Percentiles rank a stretch among this genome's conserved stretches.
Evolutionary conservation across 2,888 invertebrate genomes (phyloP).

Genomic region (Eucera pruinosa): DNA sequence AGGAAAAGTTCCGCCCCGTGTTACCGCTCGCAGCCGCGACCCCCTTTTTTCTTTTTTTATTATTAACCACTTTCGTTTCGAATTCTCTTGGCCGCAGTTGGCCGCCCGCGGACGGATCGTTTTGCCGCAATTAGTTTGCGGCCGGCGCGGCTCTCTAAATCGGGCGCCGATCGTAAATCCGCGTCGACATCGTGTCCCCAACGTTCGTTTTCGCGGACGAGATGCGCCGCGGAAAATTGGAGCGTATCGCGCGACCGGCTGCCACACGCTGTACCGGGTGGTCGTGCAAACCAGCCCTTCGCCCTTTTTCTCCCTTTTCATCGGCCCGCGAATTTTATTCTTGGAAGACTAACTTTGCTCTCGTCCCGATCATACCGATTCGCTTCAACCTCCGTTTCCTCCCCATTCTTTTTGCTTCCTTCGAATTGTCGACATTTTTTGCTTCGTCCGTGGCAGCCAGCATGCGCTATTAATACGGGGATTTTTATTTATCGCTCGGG

Average conservation of each 20-base stretch:
- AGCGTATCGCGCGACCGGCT: conserved; percentile 66
- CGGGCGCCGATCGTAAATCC: conserved; percentile 77
- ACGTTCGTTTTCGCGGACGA: too few species aligned
- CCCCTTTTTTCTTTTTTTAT: conserved; percentile 9
- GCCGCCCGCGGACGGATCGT: conserved; percentile 63
- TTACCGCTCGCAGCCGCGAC: background rate
- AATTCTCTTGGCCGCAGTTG: conserved; percentile 14
- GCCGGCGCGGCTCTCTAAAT: conserved; percentile 70
- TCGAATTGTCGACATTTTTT: conserved; percentile 21
- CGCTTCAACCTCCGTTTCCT: too few species aligned
- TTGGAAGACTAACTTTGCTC: conserved; percentile 22
- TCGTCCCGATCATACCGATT: conserved; percentile 10
- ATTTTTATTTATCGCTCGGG: conserved; percentile 31
- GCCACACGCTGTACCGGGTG: conserved; percentile 68
- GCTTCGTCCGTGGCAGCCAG: background rate
- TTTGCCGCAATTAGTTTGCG: conserved; percentile 77
- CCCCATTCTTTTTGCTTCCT: background rate
- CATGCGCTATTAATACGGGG: conserved; percentile 24
- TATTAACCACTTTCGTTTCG: conserved; percentile 32
- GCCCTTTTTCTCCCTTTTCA: conserved; percentile 1
- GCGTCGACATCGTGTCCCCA: conserved; percentile 71
- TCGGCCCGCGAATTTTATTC: conserved; percentile 53
- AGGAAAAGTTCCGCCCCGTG: background rate
- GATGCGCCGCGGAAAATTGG: conserved; percentile 75
- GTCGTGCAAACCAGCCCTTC: conserved; percentile 59